Percentiles rank a stretch among this genome's conserved stretches.
phyloP scores from a whole-genome alignment of 2,113 vertebrate genomes.

The Aleadryas rufinucha region DNA sequence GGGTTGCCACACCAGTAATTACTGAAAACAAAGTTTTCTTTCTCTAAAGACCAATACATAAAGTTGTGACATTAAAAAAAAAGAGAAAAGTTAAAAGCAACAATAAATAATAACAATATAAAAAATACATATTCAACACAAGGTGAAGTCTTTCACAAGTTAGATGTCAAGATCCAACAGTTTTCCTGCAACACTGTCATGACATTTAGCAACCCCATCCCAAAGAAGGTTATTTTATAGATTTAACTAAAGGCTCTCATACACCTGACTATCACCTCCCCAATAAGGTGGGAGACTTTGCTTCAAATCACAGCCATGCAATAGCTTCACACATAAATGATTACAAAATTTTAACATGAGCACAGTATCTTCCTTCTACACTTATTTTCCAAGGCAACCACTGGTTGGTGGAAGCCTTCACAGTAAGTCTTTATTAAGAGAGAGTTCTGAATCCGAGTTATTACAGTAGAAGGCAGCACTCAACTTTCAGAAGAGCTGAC shows the following conservation, averaged over 20 bases:
- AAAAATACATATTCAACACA: neutral
- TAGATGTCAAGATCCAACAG: neutral
- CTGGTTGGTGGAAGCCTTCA: neutral
- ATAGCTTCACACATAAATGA: neutral
- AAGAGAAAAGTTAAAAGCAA: neutral
- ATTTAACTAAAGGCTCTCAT: neutral
- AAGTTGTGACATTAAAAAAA: neutral
- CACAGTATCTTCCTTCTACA: neutral
- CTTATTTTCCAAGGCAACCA: neutral
- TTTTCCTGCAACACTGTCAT: neutral
- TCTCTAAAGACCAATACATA: neutral
- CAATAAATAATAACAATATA: neutral
- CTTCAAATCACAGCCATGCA: neutral
- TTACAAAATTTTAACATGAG: neutral
- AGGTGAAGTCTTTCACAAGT: neutral
- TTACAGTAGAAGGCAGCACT: neutral
- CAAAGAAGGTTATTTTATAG: neutral
- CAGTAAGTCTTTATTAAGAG: neutral
- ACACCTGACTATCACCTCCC: neutral
- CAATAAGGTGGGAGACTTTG: neutral
- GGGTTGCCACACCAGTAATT: neutral
- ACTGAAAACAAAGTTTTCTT: neutral
- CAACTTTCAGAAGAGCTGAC: neutral
- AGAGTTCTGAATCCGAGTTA: neutral
- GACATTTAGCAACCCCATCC: neutral